Conservation (phyloP, 2,113 vertebrate species). For the Alligator sinensis region DNA sequence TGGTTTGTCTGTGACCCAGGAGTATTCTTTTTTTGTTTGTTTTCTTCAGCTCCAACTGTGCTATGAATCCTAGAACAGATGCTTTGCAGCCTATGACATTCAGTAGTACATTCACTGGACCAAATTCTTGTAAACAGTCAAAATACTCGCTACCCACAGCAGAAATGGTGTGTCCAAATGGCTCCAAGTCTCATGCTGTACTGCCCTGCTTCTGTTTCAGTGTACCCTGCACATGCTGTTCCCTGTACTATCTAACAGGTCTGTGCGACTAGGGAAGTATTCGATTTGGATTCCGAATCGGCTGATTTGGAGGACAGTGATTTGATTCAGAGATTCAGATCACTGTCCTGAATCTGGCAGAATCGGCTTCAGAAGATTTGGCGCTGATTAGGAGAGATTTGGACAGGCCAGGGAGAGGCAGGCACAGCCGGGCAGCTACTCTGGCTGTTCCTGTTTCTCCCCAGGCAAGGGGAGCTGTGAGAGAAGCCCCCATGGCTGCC, state of each 20-base stretch:
- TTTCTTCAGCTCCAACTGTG: neutral
- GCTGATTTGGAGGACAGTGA: no score
- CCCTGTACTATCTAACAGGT: neutral
- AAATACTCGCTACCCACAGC: rapidly evolving
- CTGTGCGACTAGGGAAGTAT: no score
- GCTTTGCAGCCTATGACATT: neutral
- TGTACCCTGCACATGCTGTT: rapidly evolving
- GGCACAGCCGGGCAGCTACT: no score
- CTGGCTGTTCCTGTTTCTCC: no score
- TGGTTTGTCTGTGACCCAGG: neutral
- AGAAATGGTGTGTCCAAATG: rapidly evolving
- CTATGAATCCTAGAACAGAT: neutral
- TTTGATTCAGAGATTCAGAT: no score
- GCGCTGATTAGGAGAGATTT: no score
- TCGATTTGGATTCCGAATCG: no score
- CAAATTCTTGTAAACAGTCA: neutral
- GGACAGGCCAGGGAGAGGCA: no score
- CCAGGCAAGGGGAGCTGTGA: no score
- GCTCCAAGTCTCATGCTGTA: neutral
- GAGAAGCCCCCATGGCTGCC: no score
- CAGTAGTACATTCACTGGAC: neutral
- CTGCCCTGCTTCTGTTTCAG: neutral
- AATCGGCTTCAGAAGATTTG: no score
- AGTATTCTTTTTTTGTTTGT: neutral
- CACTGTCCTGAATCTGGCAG: no score